phyloP scores from a whole-genome alignment of 2,797 vertebrate genomes.

The Rhinoraja longicauda region DNA sequence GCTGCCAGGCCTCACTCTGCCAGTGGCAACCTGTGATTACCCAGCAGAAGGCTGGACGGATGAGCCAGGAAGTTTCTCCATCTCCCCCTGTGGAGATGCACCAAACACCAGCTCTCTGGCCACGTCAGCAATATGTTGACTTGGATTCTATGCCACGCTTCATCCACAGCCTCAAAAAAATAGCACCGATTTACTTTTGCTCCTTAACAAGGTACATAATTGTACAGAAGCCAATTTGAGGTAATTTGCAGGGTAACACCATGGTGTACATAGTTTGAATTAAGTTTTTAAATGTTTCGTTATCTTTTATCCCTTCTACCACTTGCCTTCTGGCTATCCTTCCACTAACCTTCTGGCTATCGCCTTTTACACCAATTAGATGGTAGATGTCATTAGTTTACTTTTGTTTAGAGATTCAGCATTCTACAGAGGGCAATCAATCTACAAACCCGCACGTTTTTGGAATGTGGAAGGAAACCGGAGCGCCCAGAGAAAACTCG shows the following conservation, averaged over 20 bases:
- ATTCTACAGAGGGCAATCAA: no score
- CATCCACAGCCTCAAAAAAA: neutral
- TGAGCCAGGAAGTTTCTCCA: constrained; percentile 1
- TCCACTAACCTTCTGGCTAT: neutral
- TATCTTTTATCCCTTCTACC: neutral
- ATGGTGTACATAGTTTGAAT: neutral
- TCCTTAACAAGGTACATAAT: neutral
- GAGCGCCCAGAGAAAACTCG: no score
- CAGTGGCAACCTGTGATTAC: constrained; percentile 20
- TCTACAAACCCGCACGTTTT: no score
- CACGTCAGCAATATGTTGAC: neutral
- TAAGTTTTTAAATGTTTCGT: neutral
- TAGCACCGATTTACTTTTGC: neutral
- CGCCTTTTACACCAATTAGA: neutral
- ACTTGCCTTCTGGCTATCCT: neutral
- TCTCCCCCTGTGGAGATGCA: neutral
- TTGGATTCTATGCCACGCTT: neutral
- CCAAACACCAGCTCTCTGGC: constrained; percentile 23
- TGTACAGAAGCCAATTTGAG: no score
- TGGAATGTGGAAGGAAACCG: no score
- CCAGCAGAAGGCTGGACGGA: constrained; percentile 5
- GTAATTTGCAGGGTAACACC: neutral
- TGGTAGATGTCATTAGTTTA: no score
- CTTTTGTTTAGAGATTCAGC: no score
- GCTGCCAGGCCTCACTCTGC: constrained; percentile 22